Evolutionary conservation across 2,797 vertebrate species (phyloP).

Genomic region (Etheostoma perlongum): DNA sequence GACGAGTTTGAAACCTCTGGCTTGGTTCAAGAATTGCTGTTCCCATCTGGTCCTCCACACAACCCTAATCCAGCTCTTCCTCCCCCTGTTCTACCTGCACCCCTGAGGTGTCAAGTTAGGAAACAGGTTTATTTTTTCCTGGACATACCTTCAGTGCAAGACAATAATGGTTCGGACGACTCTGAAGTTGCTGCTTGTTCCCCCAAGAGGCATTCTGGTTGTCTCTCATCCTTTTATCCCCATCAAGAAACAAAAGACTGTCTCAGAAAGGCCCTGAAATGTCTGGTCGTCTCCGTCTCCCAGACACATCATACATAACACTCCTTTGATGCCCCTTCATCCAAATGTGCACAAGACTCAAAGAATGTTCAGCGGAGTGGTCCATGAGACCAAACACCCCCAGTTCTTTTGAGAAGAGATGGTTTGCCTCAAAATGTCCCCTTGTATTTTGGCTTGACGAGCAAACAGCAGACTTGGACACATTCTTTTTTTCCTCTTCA

Average conservation of each 20-base stretch:
- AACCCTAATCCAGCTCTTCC: not conserved
- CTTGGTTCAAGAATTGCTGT: not conserved
- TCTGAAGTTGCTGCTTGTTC: slow-evolving; percentile 21
- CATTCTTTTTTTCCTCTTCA: not conserved
- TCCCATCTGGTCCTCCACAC: not conserved
- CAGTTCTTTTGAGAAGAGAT: not conserved
- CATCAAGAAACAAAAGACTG: slow-evolving; percentile 12
- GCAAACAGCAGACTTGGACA: slow-evolving; percentile 32
- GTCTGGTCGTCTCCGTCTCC: not conserved
- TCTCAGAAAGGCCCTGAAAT: slow-evolving; percentile 9
- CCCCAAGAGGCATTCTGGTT: slow-evolving; percentile 10
- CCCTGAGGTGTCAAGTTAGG: slow-evolving; percentile 32
- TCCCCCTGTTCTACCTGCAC: slow-evolving; percentile 6
- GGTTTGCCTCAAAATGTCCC: slow-evolving; percentile 29
- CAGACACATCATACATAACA: slow-evolving; percentile 10
- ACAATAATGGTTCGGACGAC: slow-evolving; percentile 26
- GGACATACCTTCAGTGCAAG: slow-evolving; percentile 21
- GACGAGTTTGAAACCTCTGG: slow-evolving; percentile 8
- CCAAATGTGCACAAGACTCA: slow-evolving; percentile 35
- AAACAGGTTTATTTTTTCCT: slow-evolving; percentile 6
- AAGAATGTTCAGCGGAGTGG: slow-evolving; percentile 36
- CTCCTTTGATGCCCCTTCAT: slow-evolving; percentile 16
- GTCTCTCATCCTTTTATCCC: slow-evolving; percentile 18
- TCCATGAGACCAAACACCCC: no score
- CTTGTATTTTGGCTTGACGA: slow-evolving; percentile 37